Percentiles rank a stretch among this genome's conserved stretches.
Conservation (phyloP, 2,797 vertebrate species). For the Nannoperca australis region DNA sequence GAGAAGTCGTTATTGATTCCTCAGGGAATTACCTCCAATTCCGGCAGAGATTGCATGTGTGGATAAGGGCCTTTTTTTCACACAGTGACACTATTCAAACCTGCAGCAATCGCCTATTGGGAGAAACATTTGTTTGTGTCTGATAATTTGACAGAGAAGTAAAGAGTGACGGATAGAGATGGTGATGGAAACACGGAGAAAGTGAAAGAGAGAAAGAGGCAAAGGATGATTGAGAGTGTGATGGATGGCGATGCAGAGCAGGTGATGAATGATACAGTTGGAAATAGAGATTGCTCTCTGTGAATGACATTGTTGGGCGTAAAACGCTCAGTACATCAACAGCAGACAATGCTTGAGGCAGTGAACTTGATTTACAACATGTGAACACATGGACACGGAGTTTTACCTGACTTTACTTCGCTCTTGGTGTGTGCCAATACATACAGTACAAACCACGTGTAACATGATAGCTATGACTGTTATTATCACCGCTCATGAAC, state of each 20-base stretch:
- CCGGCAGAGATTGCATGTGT: conserved; percentile 36
- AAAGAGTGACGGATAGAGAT: conserved; percentile 37
- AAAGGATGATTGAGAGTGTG: conserved; percentile 31
- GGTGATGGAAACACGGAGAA: conserved; percentile 5
- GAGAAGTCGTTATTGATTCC: conserved; percentile 45
- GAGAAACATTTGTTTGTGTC: conserved; percentile 33
- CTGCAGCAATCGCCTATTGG: conserved; percentile 5
- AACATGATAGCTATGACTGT: neutral
- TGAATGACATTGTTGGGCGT: conserved; percentile 23
- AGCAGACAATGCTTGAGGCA: conserved; percentile 5
- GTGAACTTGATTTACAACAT: conserved; percentile 8
- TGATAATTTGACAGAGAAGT: conserved; percentile 50
- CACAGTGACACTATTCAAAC: conserved; percentile 1
- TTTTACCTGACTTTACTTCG: neutral
- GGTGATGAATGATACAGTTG: conserved; percentile 44
- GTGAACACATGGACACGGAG: neutral
- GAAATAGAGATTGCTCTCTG: conserved; percentile 25
- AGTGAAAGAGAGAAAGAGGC: neutral
- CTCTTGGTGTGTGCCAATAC: neutral
- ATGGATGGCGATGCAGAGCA: conserved; percentile 52
- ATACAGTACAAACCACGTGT: neutral
- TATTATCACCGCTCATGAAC: neutral
- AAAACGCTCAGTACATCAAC: conserved; percentile 32
- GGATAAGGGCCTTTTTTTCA: conserved; percentile 21
- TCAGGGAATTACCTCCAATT: conserved; percentile 38